These are phyloP conservation scores for Arctopsyche grandis DNA, from an alignment of 1,140 invertebrate genomes.

Conservation along the genomic window DNA sequence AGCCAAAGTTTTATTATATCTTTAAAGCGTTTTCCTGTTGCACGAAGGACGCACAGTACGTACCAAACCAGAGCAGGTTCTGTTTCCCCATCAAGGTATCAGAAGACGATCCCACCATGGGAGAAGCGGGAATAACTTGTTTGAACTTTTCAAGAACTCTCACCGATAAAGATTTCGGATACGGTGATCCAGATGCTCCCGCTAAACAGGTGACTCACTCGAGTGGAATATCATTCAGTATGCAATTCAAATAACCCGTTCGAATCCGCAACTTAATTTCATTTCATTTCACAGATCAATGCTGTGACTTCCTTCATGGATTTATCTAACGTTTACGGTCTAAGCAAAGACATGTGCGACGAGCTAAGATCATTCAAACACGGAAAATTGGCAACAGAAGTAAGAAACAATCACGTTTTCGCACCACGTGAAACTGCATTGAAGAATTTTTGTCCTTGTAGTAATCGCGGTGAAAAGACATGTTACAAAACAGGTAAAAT, in stretches of 20 bases:
- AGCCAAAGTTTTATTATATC: too few relatives aligned
- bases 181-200: conserved; percentile 59
- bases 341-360: neutral
- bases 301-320: conserved; percentile 35
- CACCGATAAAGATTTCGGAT: conserved; percentile 65
- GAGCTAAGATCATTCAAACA: conserved; percentile 15
- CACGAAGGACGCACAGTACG: conserved; percentile 18
- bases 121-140: conserved; percentile 49
- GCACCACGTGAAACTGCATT: conserved; percentile 49
- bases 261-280: neutral
- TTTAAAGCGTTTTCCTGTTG: conserved; percentile 33
- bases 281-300: conserved; percentile 25
- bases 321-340: conserved; percentile 41
- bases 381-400: conserved; percentile 24
- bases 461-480: conserved; percentile 20
- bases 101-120: conserved; percentile 29
- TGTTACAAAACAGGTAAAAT: conserved; percentile 49
- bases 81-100: conserved; percentile 49
- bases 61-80: neutral
- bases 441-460: conserved; percentile 35
- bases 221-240: neutral
- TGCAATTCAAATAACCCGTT: neutral
- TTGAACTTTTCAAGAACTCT: conserved; percentile 58
- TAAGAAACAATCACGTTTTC: conserved; percentile 33
- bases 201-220: conserved; percentile 35